A percentile compares a stretch with the other conserved stretches of the same genome.
These are phyloP conservation scores for Grallaria varia DNA, from an alignment of 2,113 vertebrate genomes.

Conservation along the genomic window DNA sequence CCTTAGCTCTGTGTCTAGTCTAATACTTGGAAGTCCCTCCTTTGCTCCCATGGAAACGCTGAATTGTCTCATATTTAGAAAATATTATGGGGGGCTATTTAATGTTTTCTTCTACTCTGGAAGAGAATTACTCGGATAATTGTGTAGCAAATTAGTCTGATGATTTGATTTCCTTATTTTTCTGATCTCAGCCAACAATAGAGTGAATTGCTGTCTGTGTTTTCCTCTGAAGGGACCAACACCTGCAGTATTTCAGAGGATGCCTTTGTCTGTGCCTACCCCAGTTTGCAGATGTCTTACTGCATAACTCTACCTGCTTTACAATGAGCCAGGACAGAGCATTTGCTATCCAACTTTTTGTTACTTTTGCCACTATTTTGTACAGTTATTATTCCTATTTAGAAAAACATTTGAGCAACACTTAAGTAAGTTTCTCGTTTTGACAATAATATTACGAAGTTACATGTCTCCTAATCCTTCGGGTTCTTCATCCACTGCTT, in stretches of 20 bases:
- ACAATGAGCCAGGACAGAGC: background rate
- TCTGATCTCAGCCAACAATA: background rate
- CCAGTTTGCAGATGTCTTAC: background rate
- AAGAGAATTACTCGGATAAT: background rate
- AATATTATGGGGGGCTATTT: background rate
- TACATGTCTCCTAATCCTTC: background rate
- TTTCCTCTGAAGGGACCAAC: background rate
- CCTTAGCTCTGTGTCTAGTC: background rate
- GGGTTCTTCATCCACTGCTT: background rate
- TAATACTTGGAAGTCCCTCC: background rate
- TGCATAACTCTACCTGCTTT: background rate
- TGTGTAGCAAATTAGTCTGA: background rate
- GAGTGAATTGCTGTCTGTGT: background rate
- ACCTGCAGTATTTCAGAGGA: background rate
- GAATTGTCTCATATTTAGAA: background rate
- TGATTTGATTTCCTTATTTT: background rate
- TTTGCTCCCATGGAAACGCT: background rate
- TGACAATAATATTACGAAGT: background rate
- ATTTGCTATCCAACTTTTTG: background rate
- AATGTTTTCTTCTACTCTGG: background rate
- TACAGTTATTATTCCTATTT: background rate
- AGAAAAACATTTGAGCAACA: background rate
- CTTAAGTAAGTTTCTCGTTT: background rate
- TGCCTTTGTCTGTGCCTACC: background rate
- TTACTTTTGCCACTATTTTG: background rate